Base-by-base conservation (phyloP, 2,888 invertebrate species). In the Nephrotoma appendiculata region DNA sequence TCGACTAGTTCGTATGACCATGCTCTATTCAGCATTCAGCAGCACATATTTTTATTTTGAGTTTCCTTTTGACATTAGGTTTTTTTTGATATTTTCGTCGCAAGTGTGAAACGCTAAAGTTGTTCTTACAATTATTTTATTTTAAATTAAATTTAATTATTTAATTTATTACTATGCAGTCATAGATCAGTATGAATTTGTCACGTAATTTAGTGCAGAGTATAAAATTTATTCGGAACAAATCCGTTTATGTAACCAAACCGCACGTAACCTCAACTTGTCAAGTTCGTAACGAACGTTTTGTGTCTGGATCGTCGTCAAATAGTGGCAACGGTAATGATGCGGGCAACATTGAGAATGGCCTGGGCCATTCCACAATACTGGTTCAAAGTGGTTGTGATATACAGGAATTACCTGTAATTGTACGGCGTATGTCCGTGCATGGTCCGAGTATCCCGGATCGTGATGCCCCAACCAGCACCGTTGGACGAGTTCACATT, bases 361-460 rank as follows among this genome's bases (percentile, higher is more conserved):
- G 45, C 9, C 41, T 87, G 0, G 88, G 88, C 2, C 91, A 92
- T 31, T 92, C 92, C 0, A 93, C 93, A 9, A 93, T 95, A 87
- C 90, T 95, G 85, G 91, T 95, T 86, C 95, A 96, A 91, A 94
- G 94, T 89, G 95, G 95, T 5, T 91, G 92, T n/a, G 92, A 93
- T 87, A 94, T 95, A 41, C 93, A 94, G 89, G 95, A 95, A 90
- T 92, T 95, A 86, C 95, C 95, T 1, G 91, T 95, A 12, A 93
- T 95, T 86, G 93, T 95, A 42, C 92, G 93, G 87, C 93, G 92
- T 89, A 89, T 93, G 31, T 44, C 43, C 1, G n/a, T 42, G n/a
- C 84, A 84, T 2, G 43, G 43, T 0, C 6, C 84, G n/a, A 15
- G 42, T 9, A n/a, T 84, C 6, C 7, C 9, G 6, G 42, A 84